Conservation (phyloP, 2,888 invertebrate species). For the Philaethria dido region DNA sequence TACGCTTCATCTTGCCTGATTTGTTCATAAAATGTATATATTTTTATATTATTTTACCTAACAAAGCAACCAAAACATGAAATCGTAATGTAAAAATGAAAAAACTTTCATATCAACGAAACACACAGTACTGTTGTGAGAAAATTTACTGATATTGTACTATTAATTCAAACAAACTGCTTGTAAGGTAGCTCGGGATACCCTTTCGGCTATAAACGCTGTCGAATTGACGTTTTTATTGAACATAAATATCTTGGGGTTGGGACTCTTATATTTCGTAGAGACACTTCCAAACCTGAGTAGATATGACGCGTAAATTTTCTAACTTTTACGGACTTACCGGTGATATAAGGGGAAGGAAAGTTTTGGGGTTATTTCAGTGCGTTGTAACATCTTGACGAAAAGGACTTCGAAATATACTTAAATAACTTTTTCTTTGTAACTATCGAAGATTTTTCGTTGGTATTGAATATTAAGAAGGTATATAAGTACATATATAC, state of each 20-base stretch:
- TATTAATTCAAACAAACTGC: conserved; percentile 48
- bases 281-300: conserved; percentile 38
- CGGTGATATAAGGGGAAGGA: conserved; percentile 1
- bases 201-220: conserved; percentile 47
- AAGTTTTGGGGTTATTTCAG: conserved; percentile 14
- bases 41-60: background rate
- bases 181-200: conserved; percentile 45
- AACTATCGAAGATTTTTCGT: background rate
- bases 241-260: conserved; percentile 47
- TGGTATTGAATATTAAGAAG: background rate
- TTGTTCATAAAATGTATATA: background rate
- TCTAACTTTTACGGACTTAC: conserved; percentile 11
- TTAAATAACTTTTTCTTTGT: background rate
- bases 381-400: conserved; percentile 8
- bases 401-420: background rate
- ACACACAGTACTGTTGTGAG: conserved; percentile 32
- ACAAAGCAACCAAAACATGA: background rate
- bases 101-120: conserved; percentile 20
- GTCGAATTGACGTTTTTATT: conserved; percentile 49
- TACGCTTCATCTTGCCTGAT: background rate
- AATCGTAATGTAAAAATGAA: conserved; percentile 2
- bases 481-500: too few species aligned
- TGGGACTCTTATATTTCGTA: conserved; percentile 43
- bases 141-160: conserved; percentile 45
- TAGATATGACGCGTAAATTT: conserved; percentile 29